phyloP scores from a whole-genome alignment of 2,113 vertebrate species.

The Haemorhous mexicanus region DNA sequence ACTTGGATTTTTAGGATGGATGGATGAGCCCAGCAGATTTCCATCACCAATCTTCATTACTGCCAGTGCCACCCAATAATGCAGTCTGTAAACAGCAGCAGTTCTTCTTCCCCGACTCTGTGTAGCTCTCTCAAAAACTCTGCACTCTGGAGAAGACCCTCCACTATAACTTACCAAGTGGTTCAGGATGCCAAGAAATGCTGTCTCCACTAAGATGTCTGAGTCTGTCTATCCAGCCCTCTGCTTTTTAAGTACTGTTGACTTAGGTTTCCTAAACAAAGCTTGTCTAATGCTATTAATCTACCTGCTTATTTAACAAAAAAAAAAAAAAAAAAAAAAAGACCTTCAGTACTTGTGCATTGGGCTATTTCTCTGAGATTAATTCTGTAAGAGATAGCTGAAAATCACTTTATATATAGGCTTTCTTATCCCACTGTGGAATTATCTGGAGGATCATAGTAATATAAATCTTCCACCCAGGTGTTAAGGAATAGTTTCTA shows the following conservation, averaged over 20 bases:
- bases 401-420: constrained; percentile 27
- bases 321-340: background rate
- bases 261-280: background rate
- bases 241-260: background rate
- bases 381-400: constrained; percentile 11
- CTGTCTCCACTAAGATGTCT: background rate
- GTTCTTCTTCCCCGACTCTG: background rate
- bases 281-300: background rate
- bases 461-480: constrained; percentile 20
- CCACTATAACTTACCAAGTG: background rate
- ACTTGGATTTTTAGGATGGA: background rate
- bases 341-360: background rate
- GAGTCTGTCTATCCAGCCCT: background rate
- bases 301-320: background rate
- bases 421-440: constrained; percentile 13
- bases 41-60: background rate
- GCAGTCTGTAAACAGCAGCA: background rate
- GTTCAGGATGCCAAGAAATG: background rate
- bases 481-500: background rate
- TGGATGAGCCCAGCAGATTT: background rate
- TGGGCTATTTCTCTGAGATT: background rate
- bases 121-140: background rate
- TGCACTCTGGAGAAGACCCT: background rate
- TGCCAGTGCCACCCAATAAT: background rate
- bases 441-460: constrained; percentile 31